These are phyloP conservation scores for Slavum lentiscoides DNA, from an alignment of 2,888 invertebrate genomes.

Conservation along the genomic window DNA sequence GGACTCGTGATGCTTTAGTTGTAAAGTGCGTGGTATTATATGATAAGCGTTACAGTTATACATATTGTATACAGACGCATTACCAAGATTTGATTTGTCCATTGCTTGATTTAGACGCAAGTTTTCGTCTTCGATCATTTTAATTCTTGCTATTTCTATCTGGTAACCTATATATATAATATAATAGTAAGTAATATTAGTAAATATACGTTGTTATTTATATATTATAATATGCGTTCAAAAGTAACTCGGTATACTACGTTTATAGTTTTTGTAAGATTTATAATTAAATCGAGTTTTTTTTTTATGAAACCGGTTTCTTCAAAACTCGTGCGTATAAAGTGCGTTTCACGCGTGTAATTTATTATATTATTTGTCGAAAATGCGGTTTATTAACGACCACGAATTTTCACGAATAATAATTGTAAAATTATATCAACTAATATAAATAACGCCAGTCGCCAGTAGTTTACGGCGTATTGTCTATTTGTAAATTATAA, in stretches of 20 bases:
- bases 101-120: conserved; percentile 10
- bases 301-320: background rate
- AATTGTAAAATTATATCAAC: no score
- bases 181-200: background rate
- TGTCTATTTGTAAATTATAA: no score
- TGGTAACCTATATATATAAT: conserved; percentile 9
- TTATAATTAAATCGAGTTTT: background rate
- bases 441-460: no score
- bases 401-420: no score
- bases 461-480: no score
- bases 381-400: no score
- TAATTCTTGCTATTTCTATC: conserved; percentile 38
- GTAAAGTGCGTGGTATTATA: no score
- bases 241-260: background rate
- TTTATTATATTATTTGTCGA: no score
- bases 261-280: background rate
- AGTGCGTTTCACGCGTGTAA: no score
- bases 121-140: conserved; percentile 44
- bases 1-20: no score
- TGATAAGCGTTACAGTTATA: background rate
- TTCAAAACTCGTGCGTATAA: no score
- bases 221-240: background rate
- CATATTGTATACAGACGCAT: background rate
- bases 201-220: background rate
- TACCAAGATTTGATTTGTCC: conserved; percentile 30